Percentiles rank a stretch among this genome's conserved stretches.
These are phyloP conservation scores for Cynocephalus volans DNA, from an alignment of 2,113 vertebrate genomes.

Conservation along the genomic window DNA sequence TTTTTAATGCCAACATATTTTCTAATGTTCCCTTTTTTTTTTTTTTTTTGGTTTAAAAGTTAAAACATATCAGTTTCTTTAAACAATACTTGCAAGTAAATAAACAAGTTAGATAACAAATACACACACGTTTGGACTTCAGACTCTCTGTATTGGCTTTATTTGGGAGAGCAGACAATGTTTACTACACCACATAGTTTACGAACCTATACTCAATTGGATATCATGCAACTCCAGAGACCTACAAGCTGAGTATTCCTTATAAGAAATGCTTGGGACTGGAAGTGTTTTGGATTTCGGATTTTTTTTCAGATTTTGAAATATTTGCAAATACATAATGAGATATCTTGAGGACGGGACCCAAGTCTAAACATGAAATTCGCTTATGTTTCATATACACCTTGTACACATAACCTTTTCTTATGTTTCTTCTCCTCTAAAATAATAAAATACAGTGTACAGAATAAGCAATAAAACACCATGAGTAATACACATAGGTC, in stretches of 20 bases:
- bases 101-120: not conserved
- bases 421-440: too few relatives aligned
- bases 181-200: not conserved
- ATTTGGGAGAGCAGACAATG: not conserved
- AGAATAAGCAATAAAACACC: too few relatives aligned
- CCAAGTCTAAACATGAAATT: too few relatives aligned
- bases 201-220: not conserved
- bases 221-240: not conserved
- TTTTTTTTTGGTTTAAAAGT: slow-evolving; percentile 35
- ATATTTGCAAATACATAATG: too few relatives aligned
- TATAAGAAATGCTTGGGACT: too few relatives aligned
- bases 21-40: slow-evolving; percentile 10
- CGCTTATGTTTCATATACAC: too few relatives aligned
- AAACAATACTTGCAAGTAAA: not conserved
- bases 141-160: not conserved
- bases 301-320: too few relatives aligned
- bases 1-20: slow-evolving; percentile 49
- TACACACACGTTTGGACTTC: not conserved
- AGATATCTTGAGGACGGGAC: too few relatives aligned
- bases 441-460: too few relatives aligned
- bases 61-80: slow-evolving; percentile 17
- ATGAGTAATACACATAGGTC: too few relatives aligned
- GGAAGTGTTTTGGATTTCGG: too few relatives aligned
- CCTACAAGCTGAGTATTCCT: not conserved
- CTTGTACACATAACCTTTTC: too few relatives aligned